Evolutionary conservation across 1,140 invertebrate genomes (phyloP), one percentile per base, ranked within the genome.

Genomic region (Goniozus legneri): DNA sequence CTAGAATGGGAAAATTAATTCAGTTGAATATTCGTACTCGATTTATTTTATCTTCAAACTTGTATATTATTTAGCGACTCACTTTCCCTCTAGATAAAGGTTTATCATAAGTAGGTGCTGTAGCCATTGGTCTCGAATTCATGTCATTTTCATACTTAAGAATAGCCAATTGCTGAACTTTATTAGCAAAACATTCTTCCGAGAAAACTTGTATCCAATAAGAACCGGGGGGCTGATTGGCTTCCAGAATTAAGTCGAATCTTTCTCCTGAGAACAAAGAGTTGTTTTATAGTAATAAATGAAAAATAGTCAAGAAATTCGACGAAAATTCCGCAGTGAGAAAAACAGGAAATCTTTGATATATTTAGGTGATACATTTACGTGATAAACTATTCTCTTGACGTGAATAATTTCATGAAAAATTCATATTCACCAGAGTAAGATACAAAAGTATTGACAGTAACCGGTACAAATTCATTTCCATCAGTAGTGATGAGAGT

Each of bases 401-500:
- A n/a, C n/a, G n/a, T n/a, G n/a, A n/a, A n/a, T n/a, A n/a, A n/a
- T n/a, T n/a, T n/a, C n/a, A n/a, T n/a, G n/a, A n/a, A n/a, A n/a
- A 2, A 31, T 44, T 19, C 6, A 27, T 27, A 27, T 33, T 43
- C 12, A 58, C 56, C 56, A 44, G 56, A 0, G 8, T 18, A 0
- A 2, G 24, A 13, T 1, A 37, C 12, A 18, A 50, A 21, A 14
- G 0, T 13, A 30, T 38, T n/a, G 47, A 68, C 60, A 1, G 6
- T 0, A 19, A 48, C 18, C 1, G 74, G 84, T 53, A 84, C 69
- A 41, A 92, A 67, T 49, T 90, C 82, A 53, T 80, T 82, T 24
- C 89, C 89, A 71, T 95, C 91, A 7, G 83, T 83, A 12, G 84
- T 82, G 27, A 95, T 88, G 3, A 91, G 71, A 1, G 76, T 80